Percentiles rank a stretch among this genome's conserved stretches.
Conservation (phyloP, 2,797 vertebrate species). For the Malurus leucopterus region DNA sequence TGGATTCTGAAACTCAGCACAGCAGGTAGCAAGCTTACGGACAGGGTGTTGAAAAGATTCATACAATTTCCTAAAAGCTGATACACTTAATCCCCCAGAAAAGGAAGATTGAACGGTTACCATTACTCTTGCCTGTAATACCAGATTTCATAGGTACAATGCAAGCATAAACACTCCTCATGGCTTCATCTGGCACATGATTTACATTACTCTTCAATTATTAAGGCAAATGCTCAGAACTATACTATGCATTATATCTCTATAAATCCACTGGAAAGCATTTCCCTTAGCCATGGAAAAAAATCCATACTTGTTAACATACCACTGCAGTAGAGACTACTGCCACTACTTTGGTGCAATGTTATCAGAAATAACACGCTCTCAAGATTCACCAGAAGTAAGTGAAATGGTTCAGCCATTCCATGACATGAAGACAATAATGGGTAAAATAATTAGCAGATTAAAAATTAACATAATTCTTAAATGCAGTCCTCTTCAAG, state of each 20-base stretch:
- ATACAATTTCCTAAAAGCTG: neutral
- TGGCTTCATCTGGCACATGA: neutral
- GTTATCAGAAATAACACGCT: neutral
- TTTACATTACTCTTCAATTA: neutral
- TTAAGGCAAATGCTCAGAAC: neutral
- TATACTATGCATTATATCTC: neutral
- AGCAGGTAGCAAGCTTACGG: neutral
- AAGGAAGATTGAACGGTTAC: neutral
- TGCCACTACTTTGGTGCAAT: neutral
- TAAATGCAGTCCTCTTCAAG: neutral
- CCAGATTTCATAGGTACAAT: neutral
- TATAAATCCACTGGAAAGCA: neutral
- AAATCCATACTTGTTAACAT: neutral
- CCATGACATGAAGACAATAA: neutral
- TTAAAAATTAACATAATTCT: neutral
- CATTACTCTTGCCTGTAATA: neutral
- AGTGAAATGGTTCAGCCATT: neutral
- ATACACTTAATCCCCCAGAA: neutral
- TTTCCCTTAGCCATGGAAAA: neutral
- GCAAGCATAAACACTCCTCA: neutral
- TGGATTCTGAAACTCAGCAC: conserved; percentile 32
- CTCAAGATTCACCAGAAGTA: neutral
- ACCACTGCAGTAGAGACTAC: neutral
- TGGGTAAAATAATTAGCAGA: neutral
- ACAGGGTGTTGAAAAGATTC: neutral